Evolutionary conservation across 2,888 invertebrate genomes (phyloP).

Genomic region (Galeruca laticollis): DNA sequence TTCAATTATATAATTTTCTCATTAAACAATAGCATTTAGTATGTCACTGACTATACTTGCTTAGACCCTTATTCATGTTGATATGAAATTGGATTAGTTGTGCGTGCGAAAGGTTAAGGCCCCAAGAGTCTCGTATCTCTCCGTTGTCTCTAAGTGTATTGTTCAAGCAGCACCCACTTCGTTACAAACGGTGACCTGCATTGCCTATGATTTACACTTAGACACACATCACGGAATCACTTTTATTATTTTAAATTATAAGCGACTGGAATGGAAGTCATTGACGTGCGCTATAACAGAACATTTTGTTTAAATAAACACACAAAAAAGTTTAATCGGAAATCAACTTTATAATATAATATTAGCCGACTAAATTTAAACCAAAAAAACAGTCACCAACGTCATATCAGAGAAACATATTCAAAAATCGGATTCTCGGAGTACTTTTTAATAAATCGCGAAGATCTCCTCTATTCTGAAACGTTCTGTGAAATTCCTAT

Average conservation of each 20-base stretch:
- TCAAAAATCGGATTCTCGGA: too few relatives aligned
- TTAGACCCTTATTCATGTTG: neutral
- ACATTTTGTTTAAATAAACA: too few relatives aligned
- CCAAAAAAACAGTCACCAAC: too few relatives aligned
- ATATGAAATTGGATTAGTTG: constrained; percentile 14
- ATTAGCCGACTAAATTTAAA: too few relatives aligned
- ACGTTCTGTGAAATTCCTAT: too few relatives aligned
- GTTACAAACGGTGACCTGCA: constrained; percentile 2
- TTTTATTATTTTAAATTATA: constrained; percentile 7
- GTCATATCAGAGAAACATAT: too few relatives aligned
- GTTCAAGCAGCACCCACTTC: neutral
- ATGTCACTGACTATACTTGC: constrained; percentile 4
- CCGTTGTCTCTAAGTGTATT: neutral
- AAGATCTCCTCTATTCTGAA: too few relatives aligned
- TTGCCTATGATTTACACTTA: neutral
- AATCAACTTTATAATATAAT: too few relatives aligned
- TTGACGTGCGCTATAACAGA: neutral
- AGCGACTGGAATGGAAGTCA: neutral
- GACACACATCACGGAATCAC: constrained; percentile 5
- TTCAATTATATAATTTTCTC: neutral
- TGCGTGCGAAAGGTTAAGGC: constrained; percentile 13
- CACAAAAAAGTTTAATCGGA: too few relatives aligned
- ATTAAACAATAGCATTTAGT: neutral
- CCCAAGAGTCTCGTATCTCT: constrained; percentile 8
- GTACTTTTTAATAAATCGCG: too few relatives aligned